Base-by-base conservation (phyloP, 2,888 invertebrate species). In the Muschampia plurimacula region DNA sequence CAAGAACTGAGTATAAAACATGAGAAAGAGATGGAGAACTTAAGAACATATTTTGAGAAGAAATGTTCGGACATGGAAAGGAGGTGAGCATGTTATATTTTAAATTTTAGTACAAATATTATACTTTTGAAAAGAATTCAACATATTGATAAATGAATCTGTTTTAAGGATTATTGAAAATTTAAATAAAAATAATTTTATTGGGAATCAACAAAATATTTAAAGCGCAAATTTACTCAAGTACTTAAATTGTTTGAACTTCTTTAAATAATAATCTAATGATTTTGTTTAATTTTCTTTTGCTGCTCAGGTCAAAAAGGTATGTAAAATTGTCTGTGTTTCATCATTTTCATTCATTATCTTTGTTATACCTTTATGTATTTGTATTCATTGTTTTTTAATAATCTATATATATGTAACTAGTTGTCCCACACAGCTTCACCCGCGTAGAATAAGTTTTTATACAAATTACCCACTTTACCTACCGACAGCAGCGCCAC, bases 41-140 rank as follows among this genome's bases (percentile, higher is more conserved):
- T 97, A 69, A 93, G 97, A 63, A 96, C 95, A 10, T 97, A 97
- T 82, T 97, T 97, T 83, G 97, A 97, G 82, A 95, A 96, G 82
- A 97, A 97, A 83, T 97, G 97, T 83, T 95, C 96, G 0, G 97
- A 97, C 80, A 95, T 97, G 87, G 97, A 97, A 83, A 96, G 97
- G 82, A 96, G 97, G 96, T 82, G 72, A 74, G 75, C 32, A 69
- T 28, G 10, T n/a, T 59, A 57, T 44, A 0, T 59, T 64, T 22
- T 63, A 10, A 28, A 2, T 64, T 46, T 44, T 44, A 22, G 13
- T 41, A 22, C 10, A 39, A n/a, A 22, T 57, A 9, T 22, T 5
- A 15, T 57, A 32, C 32, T 32, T 32, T 32, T 32, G 2, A 32
- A 32, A 32, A 32, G 3, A 32, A 32, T 32, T 32, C 32, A 32